Percentiles rank a stretch among this genome's conserved stretches.
phyloP scores from a whole-genome alignment of 2,113 vertebrate species.

The Oreochromis tanganicae region DNA sequence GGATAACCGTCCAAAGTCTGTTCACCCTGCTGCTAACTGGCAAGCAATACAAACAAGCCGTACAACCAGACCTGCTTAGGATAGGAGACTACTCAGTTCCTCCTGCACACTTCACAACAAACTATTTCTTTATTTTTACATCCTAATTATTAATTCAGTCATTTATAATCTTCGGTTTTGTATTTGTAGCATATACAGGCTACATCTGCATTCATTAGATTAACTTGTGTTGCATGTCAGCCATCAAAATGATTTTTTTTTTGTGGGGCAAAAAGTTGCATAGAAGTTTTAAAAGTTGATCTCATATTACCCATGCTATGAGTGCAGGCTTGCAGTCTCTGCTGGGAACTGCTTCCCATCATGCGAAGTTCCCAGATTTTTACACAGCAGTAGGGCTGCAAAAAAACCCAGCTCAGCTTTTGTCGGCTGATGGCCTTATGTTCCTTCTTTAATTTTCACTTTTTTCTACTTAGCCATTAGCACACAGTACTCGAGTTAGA shows the following conservation, averaged over 20 bases:
- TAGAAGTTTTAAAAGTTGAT: not conserved
- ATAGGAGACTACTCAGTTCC: not conserved
- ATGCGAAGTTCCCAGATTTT: not conserved
- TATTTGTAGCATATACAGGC: not conserved
- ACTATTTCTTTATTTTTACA: not conserved
- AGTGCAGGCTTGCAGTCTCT: not conserved
- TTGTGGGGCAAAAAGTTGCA: not conserved
- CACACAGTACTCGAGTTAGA: not conserved
- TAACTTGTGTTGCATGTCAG: not conserved
- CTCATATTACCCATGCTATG: not conserved
- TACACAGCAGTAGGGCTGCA: not conserved
- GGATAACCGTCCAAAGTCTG: not conserved
- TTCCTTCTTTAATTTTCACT: not conserved
- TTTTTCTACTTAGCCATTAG: not conserved
- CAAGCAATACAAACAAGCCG: not conserved
- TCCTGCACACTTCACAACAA: not conserved
- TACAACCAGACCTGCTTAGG: not conserved
- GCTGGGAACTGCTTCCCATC: not conserved
- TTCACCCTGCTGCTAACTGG: not conserved
- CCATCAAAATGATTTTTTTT: no score
- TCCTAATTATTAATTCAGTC: not conserved
- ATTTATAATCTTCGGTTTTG: not conserved
- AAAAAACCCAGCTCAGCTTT: not conserved
- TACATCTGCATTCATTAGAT: not conserved
- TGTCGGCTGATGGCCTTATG: not conserved